A percentile compares a stretch with the other conserved stretches of the same genome.
Conservation (phyloP, 2,888 invertebrate species). For the Autographa pulchrina region DNA sequence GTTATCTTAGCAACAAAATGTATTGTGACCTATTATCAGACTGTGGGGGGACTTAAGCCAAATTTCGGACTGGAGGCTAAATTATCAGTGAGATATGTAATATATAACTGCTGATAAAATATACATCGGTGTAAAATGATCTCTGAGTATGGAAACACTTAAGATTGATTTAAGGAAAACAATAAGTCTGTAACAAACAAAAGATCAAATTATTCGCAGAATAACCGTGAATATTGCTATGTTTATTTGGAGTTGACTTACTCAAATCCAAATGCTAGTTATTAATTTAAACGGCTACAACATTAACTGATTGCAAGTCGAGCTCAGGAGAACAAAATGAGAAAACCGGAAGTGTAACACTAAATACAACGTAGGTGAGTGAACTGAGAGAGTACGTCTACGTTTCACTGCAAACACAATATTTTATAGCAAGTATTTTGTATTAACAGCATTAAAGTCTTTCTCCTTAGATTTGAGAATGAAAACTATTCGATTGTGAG, state of each 20-base stretch:
- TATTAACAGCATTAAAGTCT: conserved; percentile 9
- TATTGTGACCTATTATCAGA: not conserved
- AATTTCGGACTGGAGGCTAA: not conserved
- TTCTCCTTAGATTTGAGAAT: conserved; percentile 10
- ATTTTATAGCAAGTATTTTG: not conserved
- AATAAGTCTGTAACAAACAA: not conserved
- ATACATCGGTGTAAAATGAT: not conserved
- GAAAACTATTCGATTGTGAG: conserved; percentile 12
- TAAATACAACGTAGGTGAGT: not conserved
- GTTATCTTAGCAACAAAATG: conserved; percentile 28
- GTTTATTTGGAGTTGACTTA: not conserved
- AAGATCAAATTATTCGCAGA: not conserved
- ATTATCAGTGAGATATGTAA: not conserved
- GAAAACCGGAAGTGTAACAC: not conserved
- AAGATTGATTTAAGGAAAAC: not conserved
- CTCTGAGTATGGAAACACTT: not conserved
- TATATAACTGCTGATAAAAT: not conserved
- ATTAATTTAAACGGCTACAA: not conserved
- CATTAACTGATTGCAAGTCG: not conserved
- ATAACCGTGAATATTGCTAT: not conserved
- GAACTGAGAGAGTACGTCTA: not conserved
- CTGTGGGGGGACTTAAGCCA: not conserved
- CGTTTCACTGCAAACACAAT: not conserved
- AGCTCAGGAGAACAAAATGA: not conserved
- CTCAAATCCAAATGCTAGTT: not conserved